A percentile compares a stretch with the other conserved stretches of the same genome.
Conservation (phyloP, 2,888 invertebrate genomes). For the Campopleginae sp. region DNA sequence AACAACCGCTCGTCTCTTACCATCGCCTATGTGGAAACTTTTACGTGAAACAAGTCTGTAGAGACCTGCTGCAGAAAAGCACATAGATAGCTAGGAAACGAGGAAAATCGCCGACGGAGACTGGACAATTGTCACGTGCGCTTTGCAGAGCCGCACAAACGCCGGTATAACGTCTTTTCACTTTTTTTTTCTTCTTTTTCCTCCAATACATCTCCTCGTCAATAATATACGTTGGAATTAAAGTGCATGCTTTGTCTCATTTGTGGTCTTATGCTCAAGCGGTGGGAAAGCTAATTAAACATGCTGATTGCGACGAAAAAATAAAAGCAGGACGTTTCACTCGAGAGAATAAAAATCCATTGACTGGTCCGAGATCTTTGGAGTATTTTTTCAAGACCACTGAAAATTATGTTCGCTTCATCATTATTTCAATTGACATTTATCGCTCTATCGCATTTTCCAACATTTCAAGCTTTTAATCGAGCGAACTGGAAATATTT, state of each 20-base stretch:
- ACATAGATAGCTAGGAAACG: slow-evolving; percentile 2
- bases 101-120: slow-evolving; percentile 21
- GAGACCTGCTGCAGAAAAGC: slow-evolving; percentile 33
- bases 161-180: slow-evolving; percentile 27
- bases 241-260: neutral
- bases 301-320: neutral
- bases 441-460: no score
- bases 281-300: neutral
- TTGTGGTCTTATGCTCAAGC: neutral
- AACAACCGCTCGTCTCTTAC: neutral
- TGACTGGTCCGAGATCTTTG: neutral
- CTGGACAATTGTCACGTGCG: slow-evolving; percentile 55
- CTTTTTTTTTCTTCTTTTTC: neutral
- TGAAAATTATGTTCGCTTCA: neutral
- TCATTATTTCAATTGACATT: no score
- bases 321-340: neutral
- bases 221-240: neutral
- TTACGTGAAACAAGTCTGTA: slow-evolving; percentile 1
- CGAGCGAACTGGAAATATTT: no score
- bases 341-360: neutral
- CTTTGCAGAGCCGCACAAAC: slow-evolving; percentile 51
- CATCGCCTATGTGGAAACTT: neutral
- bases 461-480: no score
- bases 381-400: neutral
- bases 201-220: neutral